These are phyloP conservation scores for Volucella inanis DNA, from an alignment of 2,888 invertebrate species.

Conservation along the genomic window DNA sequence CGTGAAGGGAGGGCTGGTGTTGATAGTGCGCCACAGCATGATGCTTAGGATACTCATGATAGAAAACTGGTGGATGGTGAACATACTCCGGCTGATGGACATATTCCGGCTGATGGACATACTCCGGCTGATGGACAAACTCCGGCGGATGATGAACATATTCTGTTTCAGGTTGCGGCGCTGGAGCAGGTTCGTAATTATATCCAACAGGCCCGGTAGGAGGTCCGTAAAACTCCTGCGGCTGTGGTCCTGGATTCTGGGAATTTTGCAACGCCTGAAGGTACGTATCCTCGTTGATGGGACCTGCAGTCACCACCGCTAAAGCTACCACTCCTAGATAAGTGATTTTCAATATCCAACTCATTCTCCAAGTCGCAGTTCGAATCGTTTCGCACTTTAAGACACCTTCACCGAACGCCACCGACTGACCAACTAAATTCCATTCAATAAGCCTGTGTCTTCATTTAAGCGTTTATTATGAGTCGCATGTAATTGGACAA, in stretches of 20 bases:
- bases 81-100: slow-evolving; percentile 81
- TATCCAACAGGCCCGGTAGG: slow-evolving; percentile 47
- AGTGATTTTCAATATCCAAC: slow-evolving; percentile 36
- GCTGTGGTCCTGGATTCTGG: slow-evolving; percentile 74
- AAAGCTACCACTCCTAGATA: slow-evolving; percentile 42
- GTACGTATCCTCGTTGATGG: slow-evolving; percentile 78
- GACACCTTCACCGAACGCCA: slow-evolving; percentile 71
- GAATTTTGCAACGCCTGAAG: slow-evolving; percentile 79
- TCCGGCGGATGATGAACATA: slow-evolving; percentile 79
- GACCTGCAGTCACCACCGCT: slow-evolving; percentile 8
- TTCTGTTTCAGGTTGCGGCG: slow-evolving; percentile 81
- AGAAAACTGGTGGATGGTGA: slow-evolving; percentile 71
- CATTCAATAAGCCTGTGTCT: slow-evolving; percentile 60
- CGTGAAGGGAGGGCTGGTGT: slow-evolving; percentile 79
- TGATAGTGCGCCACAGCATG: slow-evolving; percentile 83
- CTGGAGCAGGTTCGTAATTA: slow-evolving; percentile 79
- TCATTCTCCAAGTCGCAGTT: slow-evolving; percentile 44
- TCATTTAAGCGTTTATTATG: slow-evolving; percentile 63
- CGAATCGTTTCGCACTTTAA: slow-evolving; percentile 43
- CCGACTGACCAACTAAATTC: slow-evolving; percentile 72
- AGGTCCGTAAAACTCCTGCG: slow-evolving; percentile 49
- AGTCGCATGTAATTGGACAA: slow-evolving; percentile 63
- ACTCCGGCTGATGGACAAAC: slow-evolving; percentile 83
- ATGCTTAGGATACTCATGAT: slow-evolving; percentile 75
- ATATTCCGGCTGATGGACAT: slow-evolving; percentile 82